Percentiles rank a stretch among this genome's conserved stretches.
phyloP scores from a whole-genome alignment of 1,140 invertebrate genomes.

The Campoletis sonorensis region DNA sequence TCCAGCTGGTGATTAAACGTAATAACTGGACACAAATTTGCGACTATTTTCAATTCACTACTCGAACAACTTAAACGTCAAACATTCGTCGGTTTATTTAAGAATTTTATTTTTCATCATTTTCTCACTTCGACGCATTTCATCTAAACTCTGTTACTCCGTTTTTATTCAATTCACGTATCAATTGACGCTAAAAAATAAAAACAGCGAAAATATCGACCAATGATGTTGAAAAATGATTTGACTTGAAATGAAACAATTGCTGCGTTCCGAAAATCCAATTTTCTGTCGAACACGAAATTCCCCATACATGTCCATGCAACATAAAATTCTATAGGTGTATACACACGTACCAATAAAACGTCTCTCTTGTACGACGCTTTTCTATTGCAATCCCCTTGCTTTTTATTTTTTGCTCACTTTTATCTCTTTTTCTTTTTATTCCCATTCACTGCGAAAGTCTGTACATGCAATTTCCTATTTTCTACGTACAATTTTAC shows the following conservation, averaged over 20 bases:
- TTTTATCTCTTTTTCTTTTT: neutral
- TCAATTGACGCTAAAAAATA: neutral
- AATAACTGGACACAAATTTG: too few species aligned
- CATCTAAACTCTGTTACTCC: too few species aligned
- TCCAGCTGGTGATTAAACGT: too few species aligned
- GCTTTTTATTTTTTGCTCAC: neutral
- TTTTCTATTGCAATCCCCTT: neutral
- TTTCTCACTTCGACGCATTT: too few species aligned
- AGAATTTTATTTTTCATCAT: too few species aligned
- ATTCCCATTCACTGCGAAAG: neutral
- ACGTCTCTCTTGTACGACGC: neutral
- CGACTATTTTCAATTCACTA: too few species aligned
- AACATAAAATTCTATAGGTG: neutral
- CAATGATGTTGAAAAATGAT: neutral
- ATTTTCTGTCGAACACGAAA: neutral
- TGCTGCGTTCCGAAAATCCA: neutral
- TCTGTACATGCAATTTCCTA: neutral
- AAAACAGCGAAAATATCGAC: neutral
- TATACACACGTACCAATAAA: slow-evolving; percentile 4
- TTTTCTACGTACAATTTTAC: neutral
- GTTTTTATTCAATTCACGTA: neutral
- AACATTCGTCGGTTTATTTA: too few species aligned
- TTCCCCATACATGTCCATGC: neutral
- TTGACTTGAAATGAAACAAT: neutral
- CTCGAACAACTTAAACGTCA: too few species aligned